Evolutionary conservation across 92 coral and sea anemone species (phyloP).

Genomic region (Epizoanthus illoricatus): DNA sequence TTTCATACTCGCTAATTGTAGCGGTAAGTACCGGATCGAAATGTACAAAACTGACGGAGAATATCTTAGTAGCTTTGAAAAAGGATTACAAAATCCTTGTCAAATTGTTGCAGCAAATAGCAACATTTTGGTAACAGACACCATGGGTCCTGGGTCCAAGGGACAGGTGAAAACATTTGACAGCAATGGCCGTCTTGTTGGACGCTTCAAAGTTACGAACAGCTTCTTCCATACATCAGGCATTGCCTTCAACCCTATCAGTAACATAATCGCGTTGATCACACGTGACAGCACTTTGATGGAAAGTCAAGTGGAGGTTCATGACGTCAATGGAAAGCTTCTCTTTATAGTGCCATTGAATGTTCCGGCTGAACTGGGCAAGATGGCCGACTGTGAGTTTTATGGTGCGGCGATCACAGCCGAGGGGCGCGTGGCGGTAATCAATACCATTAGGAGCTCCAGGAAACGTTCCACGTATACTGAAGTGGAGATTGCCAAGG

Average conservation of each 20-base stretch:
- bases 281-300: slow-evolving; percentile 23
- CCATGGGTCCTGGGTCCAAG: slow-evolving; percentile 11
- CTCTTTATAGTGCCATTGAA: slow-evolving; percentile 30
- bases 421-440: slow-evolving; percentile 34
- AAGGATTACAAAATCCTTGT: slow-evolving; percentile 11
- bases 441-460: not conserved
- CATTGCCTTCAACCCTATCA: slow-evolving; percentile 31
- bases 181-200: slow-evolving; percentile 14
- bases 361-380: slow-evolving; percentile 2
- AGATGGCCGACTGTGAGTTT: slow-evolving; percentile 6
- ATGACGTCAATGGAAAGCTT: slow-evolving; percentile 22
- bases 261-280: slow-evolving; percentile 31
- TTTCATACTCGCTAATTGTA: slow-evolving; percentile 24
- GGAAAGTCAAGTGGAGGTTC: slow-evolving; percentile 29
- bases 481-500: not conserved
- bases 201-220: slow-evolving; percentile 29
- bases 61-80: not conserved
- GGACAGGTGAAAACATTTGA: slow-evolving; percentile 29
- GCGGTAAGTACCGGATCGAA: slow-evolving; percentile 18
- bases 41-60: slow-evolving; percentile 31
- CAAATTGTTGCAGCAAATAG: slow-evolving; percentile 21
- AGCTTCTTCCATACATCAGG: slow-evolving; percentile 15
- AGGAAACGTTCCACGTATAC: not conserved
- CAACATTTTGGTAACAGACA: slow-evolving; percentile 25
- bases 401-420: slow-evolving; percentile 31